Evolutionary conservation across 2,113 vertebrate species (phyloP), one percentile per base, ranked within the genome.

Genomic region (Nibea coibor): DNA sequence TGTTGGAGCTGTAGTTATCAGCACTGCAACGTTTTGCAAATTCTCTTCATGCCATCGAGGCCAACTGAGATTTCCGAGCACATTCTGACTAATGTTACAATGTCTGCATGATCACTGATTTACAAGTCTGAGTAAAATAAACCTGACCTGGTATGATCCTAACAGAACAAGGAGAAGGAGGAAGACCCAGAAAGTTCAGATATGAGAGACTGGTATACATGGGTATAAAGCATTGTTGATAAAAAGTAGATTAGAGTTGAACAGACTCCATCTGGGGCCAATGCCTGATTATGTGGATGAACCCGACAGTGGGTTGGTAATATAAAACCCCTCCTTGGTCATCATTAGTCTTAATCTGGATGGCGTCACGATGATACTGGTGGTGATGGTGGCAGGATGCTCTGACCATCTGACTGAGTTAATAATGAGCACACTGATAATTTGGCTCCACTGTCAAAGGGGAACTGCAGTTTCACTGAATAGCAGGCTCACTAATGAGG

Each of bases 241-340:
- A 24, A 48, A 57, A 66, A 75, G 54, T 45, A 75, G 77, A 87
- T 87, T 81, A 76, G 35, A 77, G 51, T 71, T 81, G 42, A 78
- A 31, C 22, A 72, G 73, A 87, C 80, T 80, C 28, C 65, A 66
- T 28, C 62, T 26, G 20, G 39, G n/a, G 59, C n/a, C 70, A 80
- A 89, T 82, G 62, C 48, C 54, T 47, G 66, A 89, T 86, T 87
- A 84, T 28, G 53, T 35, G 22, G 83, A 81, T 86, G 48, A 71
- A 62, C 63, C 53, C 59, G 57, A 76, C 56, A 69, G 63, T 71
- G 57, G 62, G 39, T 53, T 5, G 11, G 15, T 81, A 75, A 74
- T 2, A 71, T 56, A 65, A 85, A 74, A 57, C 65, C 47, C 59
- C 72, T 63, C 66, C 62, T 75, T 82, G 57, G 48, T 43, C 26